phyloP scores from a whole-genome alignment of 2,797 vertebrate species.

The Hylomyscus alleni region DNA sequence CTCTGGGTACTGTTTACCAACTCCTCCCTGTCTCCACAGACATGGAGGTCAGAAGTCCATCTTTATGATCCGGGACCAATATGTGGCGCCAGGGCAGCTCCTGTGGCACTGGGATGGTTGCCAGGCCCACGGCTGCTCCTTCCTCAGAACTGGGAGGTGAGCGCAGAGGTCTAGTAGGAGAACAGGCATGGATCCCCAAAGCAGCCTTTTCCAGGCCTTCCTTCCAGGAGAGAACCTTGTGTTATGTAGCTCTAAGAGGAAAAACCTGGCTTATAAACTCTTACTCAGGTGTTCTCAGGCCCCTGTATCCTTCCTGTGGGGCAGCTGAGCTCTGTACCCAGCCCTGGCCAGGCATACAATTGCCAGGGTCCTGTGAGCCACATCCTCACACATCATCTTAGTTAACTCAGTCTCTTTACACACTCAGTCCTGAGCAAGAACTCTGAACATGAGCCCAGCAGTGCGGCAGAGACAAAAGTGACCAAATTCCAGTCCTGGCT shows the following conservation, averaged over 20 bases:
- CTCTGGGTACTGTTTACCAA: background rate
- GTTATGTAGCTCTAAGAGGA: background rate
- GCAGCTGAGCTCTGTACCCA: background rate
- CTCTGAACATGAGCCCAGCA: background rate
- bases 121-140: background rate
- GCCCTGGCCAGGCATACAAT: background rate
- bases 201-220: too few species aligned
- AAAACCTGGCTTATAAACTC: background rate
- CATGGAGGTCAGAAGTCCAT: background rate
- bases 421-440: background rate
- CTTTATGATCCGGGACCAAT: background rate
- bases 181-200: background rate
- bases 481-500: background rate
- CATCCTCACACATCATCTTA: background rate
- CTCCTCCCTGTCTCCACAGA: constrained; percentile 5
- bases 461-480: too few species aligned
- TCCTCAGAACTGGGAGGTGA: background rate
- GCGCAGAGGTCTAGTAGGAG: background rate
- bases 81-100: background rate
- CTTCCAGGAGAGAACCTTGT: background rate
- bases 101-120: background rate
- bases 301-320: background rate
- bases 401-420: background rate
- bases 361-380: background rate
- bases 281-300: background rate